Evolutionary conservation across 2,888 invertebrate species (phyloP), one percentile per base, ranked within the genome.

Genomic region (Campaea margaritaria): DNA sequence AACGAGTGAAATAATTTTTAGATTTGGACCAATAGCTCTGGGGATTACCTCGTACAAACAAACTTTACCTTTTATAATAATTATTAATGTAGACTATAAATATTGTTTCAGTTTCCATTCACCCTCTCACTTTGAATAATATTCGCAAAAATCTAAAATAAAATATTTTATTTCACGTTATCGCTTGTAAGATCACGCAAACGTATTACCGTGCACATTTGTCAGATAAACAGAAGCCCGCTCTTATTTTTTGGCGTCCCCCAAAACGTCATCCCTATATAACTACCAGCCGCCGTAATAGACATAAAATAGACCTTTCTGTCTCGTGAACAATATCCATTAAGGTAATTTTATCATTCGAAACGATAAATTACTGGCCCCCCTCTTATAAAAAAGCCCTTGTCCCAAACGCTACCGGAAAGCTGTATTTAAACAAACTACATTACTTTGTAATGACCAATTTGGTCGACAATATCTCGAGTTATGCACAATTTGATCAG

Each of bases 371-470:
- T 89, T 86, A 86, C 72, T 59, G 68, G 71, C 68, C 84, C 39
- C 86, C 83, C 83, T 76, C 68, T 73, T 76, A 74, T 72, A 78
- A 81, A 85, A 81, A 82, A 76, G 70, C 67, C 74, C 69, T 66
- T 70, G 64, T 70, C 74, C 68, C 72, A 67, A 76, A 70, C 67
- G 72, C 76, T 68, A 75, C 78, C 79, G 80, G 76, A 85, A 85
- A 85, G 83, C 85, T 81, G 79, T 86, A 79, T 86, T 89, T 87
- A 89, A 88, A 87, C 83, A 87, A 89, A 89, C 87, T 84, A 84
- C 80, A 86, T 90, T 89, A 85, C 81, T 74, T 75, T 79, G 74
- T 87, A 86, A 89, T 86, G 84, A 83, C 78, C 85, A 85, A 87
- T 88, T 84, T 78, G 72, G 78, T 70, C 69, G 79, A 79, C 81